Evolutionary conservation across 2,888 invertebrate genomes (phyloP).

Genomic region (Colostygia pectinataria): DNA sequence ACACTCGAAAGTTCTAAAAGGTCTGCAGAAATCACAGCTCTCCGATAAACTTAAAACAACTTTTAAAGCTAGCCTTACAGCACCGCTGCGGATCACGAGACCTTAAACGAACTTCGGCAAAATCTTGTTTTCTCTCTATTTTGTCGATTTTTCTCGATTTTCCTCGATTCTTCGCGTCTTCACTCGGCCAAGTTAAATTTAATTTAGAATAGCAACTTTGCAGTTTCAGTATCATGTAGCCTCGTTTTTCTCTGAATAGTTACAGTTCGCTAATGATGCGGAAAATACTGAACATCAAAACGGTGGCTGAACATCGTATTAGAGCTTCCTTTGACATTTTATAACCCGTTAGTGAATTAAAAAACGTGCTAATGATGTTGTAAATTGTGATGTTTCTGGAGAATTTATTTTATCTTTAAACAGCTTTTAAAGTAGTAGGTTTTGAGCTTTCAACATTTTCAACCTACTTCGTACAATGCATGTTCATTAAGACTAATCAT

Average conservation of each 20-base stretch:
- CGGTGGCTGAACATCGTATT: slow-evolving; percentile 16
- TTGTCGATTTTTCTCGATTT: slow-evolving; percentile 7
- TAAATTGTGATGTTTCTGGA: background rate
- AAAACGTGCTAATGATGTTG: slow-evolving; percentile 9
- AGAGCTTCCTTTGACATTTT: slow-evolving; percentile 19
- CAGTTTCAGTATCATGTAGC: background rate
- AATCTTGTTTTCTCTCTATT: slow-evolving; percentile 8
- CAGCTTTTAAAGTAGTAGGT: background rate
- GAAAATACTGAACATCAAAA: slow-evolving; percentile 28
- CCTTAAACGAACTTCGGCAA: slow-evolving; percentile 3
- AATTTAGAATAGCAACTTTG: slow-evolving; percentile 21
- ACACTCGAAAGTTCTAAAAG: slow-evolving; percentile 9
- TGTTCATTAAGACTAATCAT: too few species aligned
- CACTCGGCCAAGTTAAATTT: slow-evolving; percentile 24
- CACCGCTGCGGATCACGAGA: slow-evolving; percentile 9
- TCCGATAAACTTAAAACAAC: slow-evolving; percentile 19
- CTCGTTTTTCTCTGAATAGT: slow-evolving; percentile 31
- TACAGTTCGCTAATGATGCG: slow-evolving; percentile 32
- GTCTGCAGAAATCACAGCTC: slow-evolving; percentile 7
- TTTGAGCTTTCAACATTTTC: too few species aligned
- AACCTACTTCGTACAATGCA: too few species aligned
- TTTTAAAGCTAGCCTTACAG: slow-evolving; percentile 9
- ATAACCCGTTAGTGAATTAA: slow-evolving; percentile 9
- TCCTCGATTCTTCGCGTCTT: slow-evolving; percentile 8
- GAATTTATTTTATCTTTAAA: background rate